phyloP scores from a whole-genome alignment of 2,113 vertebrate genomes.

The Sitta europaea region DNA sequence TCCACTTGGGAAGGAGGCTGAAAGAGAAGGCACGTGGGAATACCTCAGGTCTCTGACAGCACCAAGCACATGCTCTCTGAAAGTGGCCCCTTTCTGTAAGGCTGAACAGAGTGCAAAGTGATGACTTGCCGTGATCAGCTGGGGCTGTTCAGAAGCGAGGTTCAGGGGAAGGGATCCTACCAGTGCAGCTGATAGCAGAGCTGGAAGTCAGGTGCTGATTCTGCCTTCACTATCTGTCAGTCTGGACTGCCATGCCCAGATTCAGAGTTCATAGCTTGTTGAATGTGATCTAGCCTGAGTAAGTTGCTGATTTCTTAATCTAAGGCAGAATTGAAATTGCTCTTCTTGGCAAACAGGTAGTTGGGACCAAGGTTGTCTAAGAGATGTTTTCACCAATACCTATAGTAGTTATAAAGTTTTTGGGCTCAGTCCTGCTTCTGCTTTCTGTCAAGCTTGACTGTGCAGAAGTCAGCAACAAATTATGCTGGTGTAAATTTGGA shows the following conservation, averaged over 20 bases:
- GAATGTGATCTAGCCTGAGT: neutral
- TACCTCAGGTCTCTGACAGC: neutral
- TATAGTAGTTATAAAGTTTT: neutral
- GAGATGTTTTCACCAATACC: neutral
- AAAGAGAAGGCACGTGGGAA: neutral
- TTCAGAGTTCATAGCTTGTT: neutral
- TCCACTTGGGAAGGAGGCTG: neutral
- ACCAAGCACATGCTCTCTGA: neutral
- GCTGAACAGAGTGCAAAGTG: accelerated
- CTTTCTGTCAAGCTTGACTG: constrained; percentile 37
- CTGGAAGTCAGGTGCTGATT: neutral
- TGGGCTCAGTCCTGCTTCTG: constrained; percentile 2
- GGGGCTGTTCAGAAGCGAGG: neutral
- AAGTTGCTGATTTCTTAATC: neutral
- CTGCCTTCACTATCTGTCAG: neutral
- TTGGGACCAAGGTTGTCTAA: neutral
- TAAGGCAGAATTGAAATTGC: neutral
- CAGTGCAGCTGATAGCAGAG: neutral
- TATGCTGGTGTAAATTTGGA: constrained; percentile 52
- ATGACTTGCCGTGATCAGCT: neutral
- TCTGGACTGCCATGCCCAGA: neutral
- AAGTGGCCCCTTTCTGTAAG: neutral
- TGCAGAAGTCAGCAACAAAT: constrained; percentile 55
- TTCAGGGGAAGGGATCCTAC: neutral
- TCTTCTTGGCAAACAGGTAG: neutral